Base-by-base conservation (phyloP, 2,797 vertebrate species). In the Diceros bicornis region DNA sequence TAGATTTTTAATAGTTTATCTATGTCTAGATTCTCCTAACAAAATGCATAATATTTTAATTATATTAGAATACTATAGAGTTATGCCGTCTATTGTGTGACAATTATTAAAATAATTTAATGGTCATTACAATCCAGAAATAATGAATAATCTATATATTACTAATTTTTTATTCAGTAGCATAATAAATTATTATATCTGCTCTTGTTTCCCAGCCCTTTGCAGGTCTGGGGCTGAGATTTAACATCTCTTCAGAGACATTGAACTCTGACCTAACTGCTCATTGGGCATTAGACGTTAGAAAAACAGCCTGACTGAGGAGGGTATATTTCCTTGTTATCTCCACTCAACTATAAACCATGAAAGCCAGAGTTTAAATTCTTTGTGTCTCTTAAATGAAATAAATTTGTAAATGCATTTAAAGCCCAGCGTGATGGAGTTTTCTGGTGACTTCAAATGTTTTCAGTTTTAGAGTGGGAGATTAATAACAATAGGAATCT, bases 11-110 rank as follows among this genome's bases (percentile, higher is more conserved):
- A 78, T 69, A 89, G 64, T 32, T 84, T 75, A 61, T n/a, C 7
- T 41, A n/a, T 87, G 34, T 79, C 6, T 86, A 77, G 2, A 75
- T 75, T 91, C 92, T 89, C 59, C 20, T 81, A 75, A 81, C 41
- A 84, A 97, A 97, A 86, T 94, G 7, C 27, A 47, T 89, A 16
- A 29, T 66, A n/a, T 92, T 87, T 91, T 75, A 92, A 72, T 94
- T 96, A 79, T 41, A 72, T 72, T 52, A 78, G 7, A 92, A 82
- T 50, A 83, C 2, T 52, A 66, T 52, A 47, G 21, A 75, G 32
- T 52, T 89, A 52, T 82, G 37, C 25, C 14, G 85, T 75, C 21
- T 74, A 75, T 91, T 23, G 44, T 68, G 55, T 57, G 13, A 74
- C 8, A 23, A 64, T 92, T 87, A 71, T 85, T 96, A 69, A 61